Base-by-base conservation (phyloP, 2,888 invertebrate genomes). In the Tipula vernalis region DNA sequence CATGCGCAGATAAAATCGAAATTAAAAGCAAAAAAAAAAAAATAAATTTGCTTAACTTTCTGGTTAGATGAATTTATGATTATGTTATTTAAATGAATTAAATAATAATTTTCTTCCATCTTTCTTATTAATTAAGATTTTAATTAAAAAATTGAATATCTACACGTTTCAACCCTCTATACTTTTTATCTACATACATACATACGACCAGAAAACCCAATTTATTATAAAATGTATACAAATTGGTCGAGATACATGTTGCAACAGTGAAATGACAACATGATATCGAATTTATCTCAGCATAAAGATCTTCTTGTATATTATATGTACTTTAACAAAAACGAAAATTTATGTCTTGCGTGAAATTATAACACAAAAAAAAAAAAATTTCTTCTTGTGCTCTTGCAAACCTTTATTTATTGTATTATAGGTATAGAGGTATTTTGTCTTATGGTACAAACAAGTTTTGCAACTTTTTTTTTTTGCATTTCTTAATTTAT, bases 41-140 rank as follows among this genome's bases (percentile, higher is more conserved):
- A 71, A 57, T 28, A 71, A 71, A 71, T 71, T 71, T 71, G 71
- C 71, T 71, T 71, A 71, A 71, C 71, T 71, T 71, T 71, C 71
- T 71, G 71, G 71, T 71, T 71, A 71, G 71, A 71, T 71, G 71
- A 28, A 71, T 71, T 71, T 71, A 71, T 71, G 18, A 71, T 71
- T 71, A 71, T 71, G 71, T 71, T 71, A 71, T 71, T 71, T 71
- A 71, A 71, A 71, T 71, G 71, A 71, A 71, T 71, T 71, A 71
- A 71, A 71, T 71, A 71, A 28, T 71, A 71, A 71, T 71, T 71
- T 71, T 28, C 28, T 28, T 71, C 10, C 71, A 71, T 71, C 18
- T 8, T 71, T 71, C 71, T 71, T 71, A 71, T 28, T 71, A 71
- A 71, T 71, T 71, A 71, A 28, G 71, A 12, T 71, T 71, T 18